Evolutionary conservation across 2,113 vertebrate species (phyloP).

Genomic region (Pontoporia blainvillei): DNA sequence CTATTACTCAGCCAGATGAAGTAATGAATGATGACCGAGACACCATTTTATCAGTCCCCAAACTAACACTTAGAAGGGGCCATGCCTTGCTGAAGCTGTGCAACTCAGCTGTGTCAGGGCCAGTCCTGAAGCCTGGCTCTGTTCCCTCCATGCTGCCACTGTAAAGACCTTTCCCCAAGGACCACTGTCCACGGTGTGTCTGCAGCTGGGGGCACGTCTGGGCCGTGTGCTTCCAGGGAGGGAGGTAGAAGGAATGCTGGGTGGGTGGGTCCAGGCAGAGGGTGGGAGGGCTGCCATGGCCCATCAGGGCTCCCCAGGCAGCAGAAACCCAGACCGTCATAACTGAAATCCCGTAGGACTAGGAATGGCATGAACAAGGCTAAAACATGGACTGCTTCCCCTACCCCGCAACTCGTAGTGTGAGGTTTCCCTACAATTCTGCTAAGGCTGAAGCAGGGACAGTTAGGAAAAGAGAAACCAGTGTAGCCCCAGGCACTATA

Average conservation of each 20-base stretch:
- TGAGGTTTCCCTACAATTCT: not conserved
- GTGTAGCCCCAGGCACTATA: not conserved
- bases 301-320: not conserved
- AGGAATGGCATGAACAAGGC: not conserved
- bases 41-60: not conserved
- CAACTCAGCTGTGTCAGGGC: not conserved
- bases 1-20: not conserved
- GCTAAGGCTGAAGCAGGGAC: not conserved
- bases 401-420: not conserved
- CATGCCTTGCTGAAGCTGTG: not conserved
- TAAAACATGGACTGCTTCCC: not conserved
- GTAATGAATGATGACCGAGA: too few species aligned
- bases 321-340: not conserved
- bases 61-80: not conserved
- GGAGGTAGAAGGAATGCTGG: not conserved
- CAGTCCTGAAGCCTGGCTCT: not conserved
- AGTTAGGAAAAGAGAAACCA: not conserved
- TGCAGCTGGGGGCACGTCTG: not conserved
- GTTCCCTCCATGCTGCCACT: accelerated
- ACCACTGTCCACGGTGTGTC: accelerated
- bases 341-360: too few species aligned
- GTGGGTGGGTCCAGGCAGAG: not conserved
- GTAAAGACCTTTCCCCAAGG: not conserved
- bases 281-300: not conserved
- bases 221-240: not conserved